A percentile compares a stretch with the other conserved stretches of the same genome.
Conservation (phyloP, 2,113 vertebrate species). For the Progne subis region DNA sequence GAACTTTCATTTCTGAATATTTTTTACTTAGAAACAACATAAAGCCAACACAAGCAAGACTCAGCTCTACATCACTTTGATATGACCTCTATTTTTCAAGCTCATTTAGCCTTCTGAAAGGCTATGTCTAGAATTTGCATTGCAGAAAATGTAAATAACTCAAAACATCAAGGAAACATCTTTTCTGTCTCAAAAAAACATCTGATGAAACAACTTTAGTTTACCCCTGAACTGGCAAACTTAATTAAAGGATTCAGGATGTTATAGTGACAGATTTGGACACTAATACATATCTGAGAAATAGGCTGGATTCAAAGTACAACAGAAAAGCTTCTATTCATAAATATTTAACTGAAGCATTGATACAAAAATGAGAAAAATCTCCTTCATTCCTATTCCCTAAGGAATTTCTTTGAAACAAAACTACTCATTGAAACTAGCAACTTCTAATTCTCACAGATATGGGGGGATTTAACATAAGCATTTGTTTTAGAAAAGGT, state of each 20-base stretch:
- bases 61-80: background rate
- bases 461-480: background rate
- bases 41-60: background rate
- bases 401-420: background rate
- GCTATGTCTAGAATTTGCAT: background rate
- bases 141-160: slow-evolving; percentile 8
- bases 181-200: background rate
- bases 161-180: background rate
- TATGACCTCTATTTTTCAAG: background rate
- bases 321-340: slow-evolving; percentile 7
- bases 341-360: slow-evolving; percentile 25
- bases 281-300: background rate
- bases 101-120: background rate
- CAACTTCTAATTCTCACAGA: background rate
- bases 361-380: background rate
- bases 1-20: background rate
- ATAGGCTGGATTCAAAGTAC: slow-evolving; percentile 18
- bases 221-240: background rate
- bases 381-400: background rate
- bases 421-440: background rate
- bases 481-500: background rate
- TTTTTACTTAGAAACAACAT: background rate
- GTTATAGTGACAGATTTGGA: slow-evolving; percentile 4
- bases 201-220: background rate
- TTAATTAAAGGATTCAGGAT: background rate